Evolutionary conservation across 2,113 vertebrate species (phyloP).

Genomic region (Leucosticte australis): DNA sequence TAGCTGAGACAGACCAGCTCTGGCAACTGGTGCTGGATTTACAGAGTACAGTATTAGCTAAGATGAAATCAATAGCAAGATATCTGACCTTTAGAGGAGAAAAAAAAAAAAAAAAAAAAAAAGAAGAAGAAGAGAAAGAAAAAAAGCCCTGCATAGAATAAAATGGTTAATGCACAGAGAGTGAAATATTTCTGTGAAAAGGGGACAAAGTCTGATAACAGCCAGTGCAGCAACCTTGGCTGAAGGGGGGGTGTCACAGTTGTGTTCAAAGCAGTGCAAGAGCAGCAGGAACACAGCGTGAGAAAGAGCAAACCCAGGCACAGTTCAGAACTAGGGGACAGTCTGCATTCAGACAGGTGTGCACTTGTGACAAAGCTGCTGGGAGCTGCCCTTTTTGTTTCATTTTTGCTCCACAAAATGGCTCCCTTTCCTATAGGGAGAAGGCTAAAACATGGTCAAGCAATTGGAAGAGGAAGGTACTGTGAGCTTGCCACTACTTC

Average conservation of each 20-base stretch:
- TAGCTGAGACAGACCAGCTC: not conserved
- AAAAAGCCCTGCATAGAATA: not conserved
- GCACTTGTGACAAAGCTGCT: not conserved
- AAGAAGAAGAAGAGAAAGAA: no score
- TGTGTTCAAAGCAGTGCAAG: rapidly evolving
- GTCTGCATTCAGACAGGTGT: not conserved
- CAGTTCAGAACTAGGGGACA: not conserved
- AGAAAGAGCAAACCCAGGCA: not conserved
- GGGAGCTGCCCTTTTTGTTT: not conserved
- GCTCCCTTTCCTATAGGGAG: no score
- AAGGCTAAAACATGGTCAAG: not conserved
- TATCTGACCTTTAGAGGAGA: not conserved
- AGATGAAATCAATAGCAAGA: not conserved
- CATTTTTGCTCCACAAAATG: not conserved
- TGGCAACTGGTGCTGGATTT: not conserved
- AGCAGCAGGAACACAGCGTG: rapidly evolving
- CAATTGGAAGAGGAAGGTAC: not conserved
- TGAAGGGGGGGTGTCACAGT: not conserved
- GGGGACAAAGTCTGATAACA: not conserved
- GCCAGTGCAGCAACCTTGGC: not conserved
- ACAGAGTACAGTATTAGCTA: not conserved
- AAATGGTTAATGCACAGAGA: not conserved
- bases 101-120: no score
- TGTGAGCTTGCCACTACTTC: not conserved
- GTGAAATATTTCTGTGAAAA: not conserved